Evolutionary conservation across 2,888 invertebrate genomes (phyloP).

Genomic region (Aquatica leii): DNA sequence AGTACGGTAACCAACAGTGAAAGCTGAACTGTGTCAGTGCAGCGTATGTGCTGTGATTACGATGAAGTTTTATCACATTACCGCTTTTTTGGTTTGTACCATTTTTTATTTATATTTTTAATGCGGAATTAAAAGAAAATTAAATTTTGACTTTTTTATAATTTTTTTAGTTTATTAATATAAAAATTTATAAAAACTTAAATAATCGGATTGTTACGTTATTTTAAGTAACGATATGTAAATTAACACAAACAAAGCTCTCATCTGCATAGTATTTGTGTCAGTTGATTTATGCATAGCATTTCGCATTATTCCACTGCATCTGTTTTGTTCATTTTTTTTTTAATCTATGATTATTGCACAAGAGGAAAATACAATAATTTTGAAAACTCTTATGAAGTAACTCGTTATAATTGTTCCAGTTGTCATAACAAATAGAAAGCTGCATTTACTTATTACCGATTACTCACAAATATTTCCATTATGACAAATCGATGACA

Average conservation of each 20-base stretch:
- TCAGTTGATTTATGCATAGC: neutral
- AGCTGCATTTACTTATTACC: neutral
- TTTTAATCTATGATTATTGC: neutral
- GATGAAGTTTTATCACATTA: conserved; percentile 23
- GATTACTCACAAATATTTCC: conserved; percentile 5
- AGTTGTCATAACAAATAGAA: neutral
- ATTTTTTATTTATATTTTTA: conserved; percentile 3
- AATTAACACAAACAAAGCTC: conserved; percentile 7
- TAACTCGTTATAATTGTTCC: too few species aligned
- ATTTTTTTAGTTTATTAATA: neutral
- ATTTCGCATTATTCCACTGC: too few species aligned
- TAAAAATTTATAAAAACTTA: neutral
- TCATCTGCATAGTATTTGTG: conserved; percentile 12
- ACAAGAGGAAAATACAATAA: neutral
- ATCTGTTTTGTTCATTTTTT: too few species aligned
- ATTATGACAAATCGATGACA: conserved; percentile 5
- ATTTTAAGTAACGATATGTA: conserved; percentile 2
- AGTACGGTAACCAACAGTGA: conserved; percentile 37
- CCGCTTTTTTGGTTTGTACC: conserved; percentile 26
- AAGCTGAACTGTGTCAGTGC: conserved; percentile 38
- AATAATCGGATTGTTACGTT: neutral
- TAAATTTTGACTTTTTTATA: neutral
- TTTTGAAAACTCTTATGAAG: too few species aligned
- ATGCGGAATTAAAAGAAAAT: too few species aligned
- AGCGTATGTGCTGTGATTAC: conserved; percentile 34